Conservation (phyloP, 2,888 invertebrate genomes). For the Ectropis crepuscularia region DNA sequence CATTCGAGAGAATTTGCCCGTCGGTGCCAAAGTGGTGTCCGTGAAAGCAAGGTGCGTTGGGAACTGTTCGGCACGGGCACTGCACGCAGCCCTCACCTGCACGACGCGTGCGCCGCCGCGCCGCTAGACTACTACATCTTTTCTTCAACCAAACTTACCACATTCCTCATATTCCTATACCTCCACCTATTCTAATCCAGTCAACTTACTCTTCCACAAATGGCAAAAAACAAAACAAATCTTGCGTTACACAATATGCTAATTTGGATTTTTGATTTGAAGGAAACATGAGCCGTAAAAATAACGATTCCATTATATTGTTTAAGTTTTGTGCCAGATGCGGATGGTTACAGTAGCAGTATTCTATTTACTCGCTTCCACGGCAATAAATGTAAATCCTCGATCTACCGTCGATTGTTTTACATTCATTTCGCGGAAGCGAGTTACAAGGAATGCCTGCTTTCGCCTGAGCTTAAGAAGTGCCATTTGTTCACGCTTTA, state of each 20-base stretch:
- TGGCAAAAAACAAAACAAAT: too few species aligned
- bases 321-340: too few species aligned
- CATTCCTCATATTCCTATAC: too few species aligned
- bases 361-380: slow-evolving; percentile 21
- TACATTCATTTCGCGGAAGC: slow-evolving; percentile 13
- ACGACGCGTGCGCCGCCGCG: slow-evolving; percentile 71
- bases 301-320: too few species aligned
- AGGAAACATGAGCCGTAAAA: too few species aligned
- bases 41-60: slow-evolving; percentile 98
- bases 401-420: slow-evolving; percentile 5
- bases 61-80: slow-evolving; percentile 84
- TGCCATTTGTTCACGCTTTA: slow-evolving; percentile 27
- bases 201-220: too few species aligned
- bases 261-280: too few species aligned
- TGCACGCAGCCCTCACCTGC: slow-evolving; percentile 86
- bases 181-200: too few species aligned
- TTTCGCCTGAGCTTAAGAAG: slow-evolving; percentile 20
- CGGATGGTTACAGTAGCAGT: slow-evolving; percentile 12
- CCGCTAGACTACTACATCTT: slow-evolving; percentile 28
- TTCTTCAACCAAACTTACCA: too few species aligned
- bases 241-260: too few species aligned
- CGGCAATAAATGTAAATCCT: slow-evolving; percentile 6
- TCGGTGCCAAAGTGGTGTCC: slow-evolving; percentile 98
- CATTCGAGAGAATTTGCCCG: slow-evolving; percentile 99
- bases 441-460: slow-evolving; percentile 18